Base-by-base conservation (phyloP, 2,113 vertebrate species). In the Bubo scandiacus region DNA sequence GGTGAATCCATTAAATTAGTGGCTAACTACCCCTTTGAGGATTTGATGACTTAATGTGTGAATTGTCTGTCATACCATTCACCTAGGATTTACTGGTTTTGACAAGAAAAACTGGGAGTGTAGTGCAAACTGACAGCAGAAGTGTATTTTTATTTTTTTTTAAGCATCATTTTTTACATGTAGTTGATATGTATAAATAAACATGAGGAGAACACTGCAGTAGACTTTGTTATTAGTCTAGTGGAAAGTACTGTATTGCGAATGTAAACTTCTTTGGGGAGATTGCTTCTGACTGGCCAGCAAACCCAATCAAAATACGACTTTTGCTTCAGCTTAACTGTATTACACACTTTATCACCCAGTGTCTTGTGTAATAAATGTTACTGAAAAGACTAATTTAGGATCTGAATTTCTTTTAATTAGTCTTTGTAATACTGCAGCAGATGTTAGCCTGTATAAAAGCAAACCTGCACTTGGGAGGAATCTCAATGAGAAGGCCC, bases 361-460 rank as follows among this genome's bases (percentile, higher is more conserved):
- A 91, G 86, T 57, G 95, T 71, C 95, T 96, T 86, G 75, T 94
- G 94, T 68, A 97, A 93, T 98, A 98, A 97, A 98, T 96, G 95
- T 88, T 97, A 95, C 93, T 94, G 96, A 98, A 98, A 98, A 96
- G 97, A 94, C 92, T 97, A 97, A 98, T 98, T 98, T 98, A 98
- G 96, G 95, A 96, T 96, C 88, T 97, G 91, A 98, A 97, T 98
- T 98, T 98, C 97, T 98, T 98, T 98, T 98, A 98, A 98, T 98
- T 98, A 98, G 96, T 87, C 97, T 98, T 97, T 97, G 92, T 98
- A 96, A 97, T 93, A 61, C 82, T 73, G 92, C 93, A 88, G 96
- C 98, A 98, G 98, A 98, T 98, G 97, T 96, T 97, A 97, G 93
- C 85, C 93, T 86, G 73, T 82, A 95, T 91, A 96, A 96, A 97